These are phyloP conservation scores for Tillus elongatus DNA, from an alignment of 2,888 invertebrate species.

Conservation along the genomic window DNA sequence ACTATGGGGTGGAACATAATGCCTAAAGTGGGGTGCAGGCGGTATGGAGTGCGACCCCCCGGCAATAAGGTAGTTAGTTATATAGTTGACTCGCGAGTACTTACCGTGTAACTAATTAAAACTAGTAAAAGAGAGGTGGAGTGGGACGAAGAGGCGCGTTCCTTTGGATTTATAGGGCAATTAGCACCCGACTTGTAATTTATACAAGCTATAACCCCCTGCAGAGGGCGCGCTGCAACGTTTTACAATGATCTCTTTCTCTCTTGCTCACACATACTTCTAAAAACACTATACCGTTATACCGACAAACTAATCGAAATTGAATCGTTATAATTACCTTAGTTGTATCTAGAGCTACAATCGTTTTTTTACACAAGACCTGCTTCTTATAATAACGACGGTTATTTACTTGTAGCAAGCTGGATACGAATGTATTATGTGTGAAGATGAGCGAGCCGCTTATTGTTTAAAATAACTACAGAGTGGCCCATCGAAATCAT, in stretches of 20 bases:
- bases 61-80: slow-evolving; percentile 24
- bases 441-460: no score
- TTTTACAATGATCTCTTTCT: slow-evolving; percentile 15
- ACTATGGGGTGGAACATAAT: no score
- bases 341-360: no score
- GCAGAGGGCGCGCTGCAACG: slow-evolving; percentile 24
- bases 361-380: no score
- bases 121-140: slow-evolving; percentile 31
- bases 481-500: no score
- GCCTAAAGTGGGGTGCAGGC: no score
- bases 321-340: slow-evolving; percentile 30
- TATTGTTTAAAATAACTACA: no score
- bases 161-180: slow-evolving; percentile 31
- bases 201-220: slow-evolving; percentile 31
- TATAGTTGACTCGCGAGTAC: slow-evolving; percentile 22
- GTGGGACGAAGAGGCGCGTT: slow-evolving; percentile 20
- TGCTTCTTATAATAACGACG: no score
- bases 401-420: no score
- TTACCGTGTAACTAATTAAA: slow-evolving; percentile 32
- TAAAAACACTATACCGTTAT: slow-evolving; percentile 3
- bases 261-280: slow-evolving; percentile 11
- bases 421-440: no score
- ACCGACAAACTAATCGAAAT: slow-evolving; percentile 21
- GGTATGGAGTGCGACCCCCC: slow-evolving; percentile 12
- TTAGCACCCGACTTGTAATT: slow-evolving; percentile 34